Evolutionary conservation across 1,140 invertebrate species (phyloP), one percentile per base, ranked within the genome.

Genomic region (Papilio xuthus): DNA sequence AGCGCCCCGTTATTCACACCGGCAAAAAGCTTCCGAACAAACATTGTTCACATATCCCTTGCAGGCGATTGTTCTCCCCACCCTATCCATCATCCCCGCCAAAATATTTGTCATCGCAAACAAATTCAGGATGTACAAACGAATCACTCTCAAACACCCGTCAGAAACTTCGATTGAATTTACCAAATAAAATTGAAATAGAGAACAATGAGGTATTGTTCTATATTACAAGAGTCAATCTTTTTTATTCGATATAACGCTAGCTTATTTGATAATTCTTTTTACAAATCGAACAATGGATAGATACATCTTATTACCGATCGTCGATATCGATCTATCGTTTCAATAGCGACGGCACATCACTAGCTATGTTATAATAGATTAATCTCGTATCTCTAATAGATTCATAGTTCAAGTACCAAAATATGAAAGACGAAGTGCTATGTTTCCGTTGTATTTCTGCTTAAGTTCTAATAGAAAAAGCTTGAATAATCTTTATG

Each of bases 191-290:
- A 63, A 63, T 85, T 85, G 83, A 86, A 89, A 84, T 76, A 77
- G 77, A 90, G 89, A 92, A 92, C 90, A 92, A 92, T 92, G 83
- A 82, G 78, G 83, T 82, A 91, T 91, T 90, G 90, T 91, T 90
- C 85, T 82, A 83, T 83, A 47, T 81, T 81, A 79, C 80, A 82
- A 86, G 85, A 85, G 77, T 82, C 77, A 81, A 83, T 86, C 85
- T 82, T 85, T 85, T 84, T 85, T 81, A 84, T 82, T 81, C 83
- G 83, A 78, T 63, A 80, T 63, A 79, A 81, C 81, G 86, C 78
- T 79, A 81, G 80, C 63, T 85, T 86, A 83, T 88, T 85, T 84
- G 80, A 83, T 83, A 84, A 86, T 84, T 86, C 85, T 84, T 86
- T 88, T 83, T 83, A 84, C 85, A 81, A 81, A 81, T 77, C 77